Percentiles rank a stretch among this genome's conserved stretches.
These are phyloP conservation scores for Burhinus bistriatus DNA, from an alignment of 2,113 vertebrate species.

Conservation along the genomic window DNA sequence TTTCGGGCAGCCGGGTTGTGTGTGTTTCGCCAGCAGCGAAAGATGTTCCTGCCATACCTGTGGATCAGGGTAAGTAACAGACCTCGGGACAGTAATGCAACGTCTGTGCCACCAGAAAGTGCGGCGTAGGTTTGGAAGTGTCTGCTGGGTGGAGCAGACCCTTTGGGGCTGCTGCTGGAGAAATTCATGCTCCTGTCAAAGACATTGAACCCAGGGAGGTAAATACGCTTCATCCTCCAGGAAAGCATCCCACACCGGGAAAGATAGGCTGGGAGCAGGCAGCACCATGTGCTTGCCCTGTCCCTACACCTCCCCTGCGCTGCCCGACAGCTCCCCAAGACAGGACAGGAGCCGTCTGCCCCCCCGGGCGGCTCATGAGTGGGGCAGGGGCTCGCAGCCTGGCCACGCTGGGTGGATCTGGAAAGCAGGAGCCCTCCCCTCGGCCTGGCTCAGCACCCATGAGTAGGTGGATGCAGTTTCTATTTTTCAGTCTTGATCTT, in stretches of 20 bases:
- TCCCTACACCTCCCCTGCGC: background rate
- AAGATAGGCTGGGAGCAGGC: background rate
- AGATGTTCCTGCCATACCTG: constrained; percentile 90
- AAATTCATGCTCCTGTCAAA: background rate
- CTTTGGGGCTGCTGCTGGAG: background rate
- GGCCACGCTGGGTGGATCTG: background rate
- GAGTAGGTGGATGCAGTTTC: background rate
- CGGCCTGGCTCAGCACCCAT: background rate
- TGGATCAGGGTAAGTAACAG: constrained; percentile 85
- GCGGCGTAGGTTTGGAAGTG: background rate
- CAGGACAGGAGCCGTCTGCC: background rate
- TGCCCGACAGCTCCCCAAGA: background rate
- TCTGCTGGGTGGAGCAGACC: background rate
- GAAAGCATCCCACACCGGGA: background rate
- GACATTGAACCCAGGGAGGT: background rate
- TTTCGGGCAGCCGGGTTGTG: constrained; percentile 87
- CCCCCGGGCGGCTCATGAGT: fast-evolving
- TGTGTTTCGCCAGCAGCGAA: constrained; percentile 90
- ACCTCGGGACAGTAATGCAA: fast-evolving
- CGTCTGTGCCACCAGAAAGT: fast-evolving
- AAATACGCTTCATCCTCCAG: background rate
- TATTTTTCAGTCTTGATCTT: background rate
- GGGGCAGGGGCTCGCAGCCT: background rate
- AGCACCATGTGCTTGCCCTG: background rate
- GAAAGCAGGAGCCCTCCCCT: background rate